Percentiles rank a stretch among this genome's conserved stretches.
Conservation (phyloP, 2,888 invertebrate species). For the Trypoxylon attenuatum region DNA sequence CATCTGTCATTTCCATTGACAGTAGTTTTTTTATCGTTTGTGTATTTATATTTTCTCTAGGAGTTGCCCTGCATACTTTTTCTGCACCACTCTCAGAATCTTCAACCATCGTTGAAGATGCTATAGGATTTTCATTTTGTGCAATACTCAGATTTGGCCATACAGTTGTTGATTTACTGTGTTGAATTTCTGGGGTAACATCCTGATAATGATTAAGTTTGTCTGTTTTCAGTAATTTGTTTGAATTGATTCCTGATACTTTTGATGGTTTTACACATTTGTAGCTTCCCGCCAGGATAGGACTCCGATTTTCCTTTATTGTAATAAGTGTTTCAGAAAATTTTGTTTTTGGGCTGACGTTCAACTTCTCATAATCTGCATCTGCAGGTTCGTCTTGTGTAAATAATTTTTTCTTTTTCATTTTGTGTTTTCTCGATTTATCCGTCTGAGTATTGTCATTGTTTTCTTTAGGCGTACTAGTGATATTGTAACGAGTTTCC, state of each 20-base stretch:
- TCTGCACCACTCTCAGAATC: background rate
- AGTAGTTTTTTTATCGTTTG: background rate
- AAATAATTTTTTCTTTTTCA: slow-evolving; percentile 24
- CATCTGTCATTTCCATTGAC: slow-evolving; percentile 36
- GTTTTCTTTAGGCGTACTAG: slow-evolving; percentile 10
- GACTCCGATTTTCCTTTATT: slow-evolving; percentile 24
- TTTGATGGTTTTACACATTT: slow-evolving; percentile 11
- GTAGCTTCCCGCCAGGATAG: slow-evolving; percentile 40
- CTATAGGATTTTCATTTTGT: slow-evolving; percentile 46
- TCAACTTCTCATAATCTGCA: background rate
- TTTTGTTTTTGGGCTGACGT: background rate
- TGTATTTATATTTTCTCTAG: background rate
- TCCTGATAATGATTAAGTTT: background rate
- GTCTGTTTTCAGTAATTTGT: background rate
- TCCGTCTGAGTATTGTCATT: background rate
- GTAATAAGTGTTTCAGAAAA: background rate
- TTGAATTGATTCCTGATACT: background rate
- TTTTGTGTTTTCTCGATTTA: background rate
- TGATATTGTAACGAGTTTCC: background rate
- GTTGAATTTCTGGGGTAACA: background rate
- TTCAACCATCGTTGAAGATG: slow-evolving; percentile 62
- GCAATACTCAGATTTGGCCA: background rate
- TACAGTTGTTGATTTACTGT: background rate
- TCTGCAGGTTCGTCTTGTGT: background rate
- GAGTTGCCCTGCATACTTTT: background rate